A percentile compares a stretch with the other conserved stretches of the same genome.
These are phyloP conservation scores for Trichomycterus rosablanca DNA, from an alignment of 2,113 vertebrate genomes.

Conservation along the genomic window DNA sequence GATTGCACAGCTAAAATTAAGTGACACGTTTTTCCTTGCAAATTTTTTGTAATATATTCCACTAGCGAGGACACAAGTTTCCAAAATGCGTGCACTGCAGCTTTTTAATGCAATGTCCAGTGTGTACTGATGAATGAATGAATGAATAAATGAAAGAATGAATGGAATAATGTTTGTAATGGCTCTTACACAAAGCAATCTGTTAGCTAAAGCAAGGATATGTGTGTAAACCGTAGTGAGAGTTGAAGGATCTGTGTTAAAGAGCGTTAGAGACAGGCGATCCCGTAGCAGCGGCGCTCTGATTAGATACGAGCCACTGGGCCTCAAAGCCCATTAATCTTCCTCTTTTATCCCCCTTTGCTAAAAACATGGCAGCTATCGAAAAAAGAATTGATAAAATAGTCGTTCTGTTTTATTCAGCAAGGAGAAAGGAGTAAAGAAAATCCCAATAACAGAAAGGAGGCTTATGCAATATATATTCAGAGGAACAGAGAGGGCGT, in stretches of 20 bases:
- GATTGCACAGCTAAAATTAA: too few species aligned
- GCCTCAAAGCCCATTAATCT: slow-evolving; percentile 59
- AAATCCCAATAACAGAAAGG: slow-evolving; percentile 62
- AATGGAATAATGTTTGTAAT: too few species aligned
- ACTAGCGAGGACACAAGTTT: too few species aligned
- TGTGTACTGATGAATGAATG: too few species aligned
- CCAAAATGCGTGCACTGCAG: too few species aligned
- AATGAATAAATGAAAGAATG: too few species aligned
- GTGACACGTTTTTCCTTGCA: too few species aligned
- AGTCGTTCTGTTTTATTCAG: slow-evolving; percentile 53
- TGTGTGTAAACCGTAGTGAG: not conserved
- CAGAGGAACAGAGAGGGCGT: slow-evolving; percentile 17
- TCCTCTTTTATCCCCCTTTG: slow-evolving; percentile 53
- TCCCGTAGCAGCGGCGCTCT: slow-evolving; percentile 51
- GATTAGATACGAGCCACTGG: slow-evolving; percentile 52
- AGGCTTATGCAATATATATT: slow-evolving; percentile 38
- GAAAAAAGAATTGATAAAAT: slow-evolving; percentile 64
- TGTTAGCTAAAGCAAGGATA: not conserved
- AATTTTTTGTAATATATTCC: too few species aligned
- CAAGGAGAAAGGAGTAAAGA: slow-evolving; percentile 49
- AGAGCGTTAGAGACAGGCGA: slow-evolving; percentile 37
- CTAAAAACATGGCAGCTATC: slow-evolving; percentile 60
- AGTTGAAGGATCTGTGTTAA: not conserved
- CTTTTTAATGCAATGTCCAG: too few species aligned
- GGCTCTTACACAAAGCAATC: not conserved